phyloP scores from a whole-genome alignment of 1,140 invertebrate genomes.

The Teleopsis dalmanni region DNA sequence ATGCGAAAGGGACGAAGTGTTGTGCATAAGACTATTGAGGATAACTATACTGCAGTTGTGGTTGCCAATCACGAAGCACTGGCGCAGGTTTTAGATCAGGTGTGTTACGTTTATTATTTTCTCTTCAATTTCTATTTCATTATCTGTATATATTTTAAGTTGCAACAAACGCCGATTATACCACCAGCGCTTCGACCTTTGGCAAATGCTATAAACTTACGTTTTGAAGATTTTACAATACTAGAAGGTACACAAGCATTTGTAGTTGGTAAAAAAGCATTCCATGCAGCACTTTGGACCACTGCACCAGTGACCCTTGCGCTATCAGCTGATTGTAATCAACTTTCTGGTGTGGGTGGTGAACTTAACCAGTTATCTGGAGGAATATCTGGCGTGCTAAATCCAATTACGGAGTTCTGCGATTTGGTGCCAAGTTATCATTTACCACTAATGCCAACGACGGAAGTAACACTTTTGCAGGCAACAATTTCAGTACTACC shows the following conservation, averaged over 20 bases:
- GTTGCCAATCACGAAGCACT: constrained; percentile 83
- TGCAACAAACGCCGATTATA: constrained; percentile 59
- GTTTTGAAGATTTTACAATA: constrained; percentile 61
- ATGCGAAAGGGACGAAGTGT: constrained; percentile 68
- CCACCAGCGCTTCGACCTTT: constrained; percentile 58
- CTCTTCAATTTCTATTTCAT: background rate
- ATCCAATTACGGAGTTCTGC: constrained; percentile 69
- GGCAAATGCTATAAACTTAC: constrained; percentile 61
- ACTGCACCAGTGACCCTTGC: constrained; percentile 60
- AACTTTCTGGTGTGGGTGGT: constrained; percentile 44
- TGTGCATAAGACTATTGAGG: constrained; percentile 73
- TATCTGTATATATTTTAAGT: constrained; percentile 43
- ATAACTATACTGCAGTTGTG: constrained; percentile 79
- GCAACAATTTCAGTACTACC: constrained; percentile 68
- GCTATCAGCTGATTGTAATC: constrained; percentile 55
- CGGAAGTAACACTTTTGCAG: constrained; percentile 51
- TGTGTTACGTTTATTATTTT: constrained; percentile 37
- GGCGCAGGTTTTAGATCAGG: constrained; percentile 74
- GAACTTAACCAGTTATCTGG: constrained; percentile 45
- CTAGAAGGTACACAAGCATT: constrained; percentile 49
- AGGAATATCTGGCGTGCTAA: constrained; percentile 46
- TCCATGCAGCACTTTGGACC: constrained; percentile 63
- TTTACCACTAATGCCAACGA: constrained; percentile 42
- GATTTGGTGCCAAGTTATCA: constrained; percentile 63
- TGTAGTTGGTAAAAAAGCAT: constrained; percentile 59